phyloP scores from a whole-genome alignment of 2,113 vertebrate genomes.

The Lethenteron camtschaticum region DNA sequence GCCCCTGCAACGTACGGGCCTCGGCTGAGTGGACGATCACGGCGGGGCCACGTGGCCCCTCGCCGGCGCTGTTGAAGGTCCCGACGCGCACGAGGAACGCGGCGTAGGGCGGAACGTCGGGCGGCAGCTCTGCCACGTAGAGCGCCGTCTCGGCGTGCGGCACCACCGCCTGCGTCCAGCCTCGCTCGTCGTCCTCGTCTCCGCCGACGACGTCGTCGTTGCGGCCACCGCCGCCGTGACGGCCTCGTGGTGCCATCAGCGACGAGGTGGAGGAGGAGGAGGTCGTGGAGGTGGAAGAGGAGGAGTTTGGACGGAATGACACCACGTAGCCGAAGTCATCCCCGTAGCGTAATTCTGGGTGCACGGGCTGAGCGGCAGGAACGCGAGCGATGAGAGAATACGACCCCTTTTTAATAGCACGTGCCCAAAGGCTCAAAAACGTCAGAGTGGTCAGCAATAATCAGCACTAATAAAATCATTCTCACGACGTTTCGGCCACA shows the following conservation, averaged over 20 bases:
- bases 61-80: slow-evolving; percentile 59
- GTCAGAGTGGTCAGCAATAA: too few species aligned
- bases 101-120: slow-evolving; percentile 47
- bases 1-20: slow-evolving; percentile 34
- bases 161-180: slow-evolving; percentile 35
- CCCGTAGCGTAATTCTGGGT: slow-evolving; percentile 77
- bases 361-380: slow-evolving; percentile 29
- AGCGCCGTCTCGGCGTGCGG: slow-evolving; percentile 49
- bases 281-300: too few species aligned
- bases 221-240: too few species aligned
- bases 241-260: too few species aligned
- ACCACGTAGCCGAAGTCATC: slow-evolving; percentile 70
- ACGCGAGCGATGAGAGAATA: too few species aligned
- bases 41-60: slow-evolving; percentile 67
- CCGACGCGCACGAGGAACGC: slow-evolving; percentile 81
- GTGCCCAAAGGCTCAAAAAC: too few species aligned
- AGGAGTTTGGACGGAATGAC: slow-evolving; percentile 28
- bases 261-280: too few species aligned
- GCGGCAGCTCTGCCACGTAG: slow-evolving; percentile 51
- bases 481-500: too few species aligned
- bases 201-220: too few species aligned
- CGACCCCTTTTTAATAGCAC: too few species aligned
- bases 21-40: slow-evolving; percentile 64
- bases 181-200: slow-evolving; percentile 23
- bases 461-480: too few species aligned